Base-by-base conservation (phyloP, 23 tunicate species). In the Styela plicata region DNA sequence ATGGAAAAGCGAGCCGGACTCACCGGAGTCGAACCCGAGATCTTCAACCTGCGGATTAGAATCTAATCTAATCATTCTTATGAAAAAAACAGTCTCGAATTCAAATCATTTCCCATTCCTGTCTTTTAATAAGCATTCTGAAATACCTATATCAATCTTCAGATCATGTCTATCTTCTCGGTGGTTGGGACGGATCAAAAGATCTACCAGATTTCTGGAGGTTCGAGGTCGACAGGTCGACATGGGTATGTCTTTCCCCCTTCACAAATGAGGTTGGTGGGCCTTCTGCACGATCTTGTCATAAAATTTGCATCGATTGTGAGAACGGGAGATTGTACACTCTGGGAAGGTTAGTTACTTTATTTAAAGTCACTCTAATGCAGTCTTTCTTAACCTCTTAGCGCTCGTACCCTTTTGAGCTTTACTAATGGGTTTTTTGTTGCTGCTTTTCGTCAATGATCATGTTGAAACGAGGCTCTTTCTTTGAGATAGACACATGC, bases 271-370 rank as follows among this genome's bases (percentile, higher is more conserved):
- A 63, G 2, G 88, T 69, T 32, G 97, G 97, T 2, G 97, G 97
- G 10, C 97, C 97, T 13, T 73, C 83, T 27, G 86, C 97, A n/a
- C 69, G 97, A 30, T 91, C 97, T 13, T 91, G 97, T 31, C 97
- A 91, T 66, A 91, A 91, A 63, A 91, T 91, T 70, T 91, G 97
- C 64, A 83, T 91, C 0, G 97, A 91, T 69, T 91, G 88, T 52
- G 78, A 73, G 63, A 83, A 86, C 27, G 90, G 88, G 34, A 78
- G 79, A 70, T 66, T 91, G 21, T 91, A 91, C 82, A 86, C 91
- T 16, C 77, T 91, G 0, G 97, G 97, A 70, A 91, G 97, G 97
- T 44, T 5, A n/a, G n/a, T n/a, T n/a, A n/a, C n/a, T n/a, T n/a
- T n/a, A n/a, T n/a, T n/a, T 89, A 34, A 73, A 69, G 70, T 24